Conservation (phyloP, 2,888 invertebrate species). For the Ophion costatus region DNA sequence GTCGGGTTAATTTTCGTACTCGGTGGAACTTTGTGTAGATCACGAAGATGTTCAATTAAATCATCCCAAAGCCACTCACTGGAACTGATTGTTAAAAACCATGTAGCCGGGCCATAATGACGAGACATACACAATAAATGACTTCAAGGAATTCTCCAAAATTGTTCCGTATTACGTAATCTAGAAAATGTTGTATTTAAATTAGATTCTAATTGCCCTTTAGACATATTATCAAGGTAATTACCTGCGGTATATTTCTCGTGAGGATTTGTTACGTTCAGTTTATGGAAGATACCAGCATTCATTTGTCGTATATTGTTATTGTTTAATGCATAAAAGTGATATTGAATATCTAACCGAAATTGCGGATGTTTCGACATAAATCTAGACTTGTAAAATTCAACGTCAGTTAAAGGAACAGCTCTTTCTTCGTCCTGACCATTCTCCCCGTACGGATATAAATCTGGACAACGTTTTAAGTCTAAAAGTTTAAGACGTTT, state of each 20-base stretch:
- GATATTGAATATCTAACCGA: no score
- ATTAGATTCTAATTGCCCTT: slow-evolving; percentile 65
- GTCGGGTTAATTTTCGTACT: slow-evolving; percentile 50
- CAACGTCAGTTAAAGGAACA: no score
- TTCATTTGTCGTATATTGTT: slow-evolving; percentile 69
- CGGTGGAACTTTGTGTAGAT: slow-evolving; percentile 68
- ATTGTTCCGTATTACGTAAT: slow-evolving; percentile 58
- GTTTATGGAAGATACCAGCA: slow-evolving; percentile 67
- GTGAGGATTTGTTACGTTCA: slow-evolving; percentile 56
- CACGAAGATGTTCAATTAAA: slow-evolving; percentile 69
- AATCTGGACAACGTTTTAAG: no score
- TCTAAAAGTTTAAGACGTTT: no score
- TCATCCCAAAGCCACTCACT: slow-evolving; percentile 72
- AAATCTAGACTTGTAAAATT: no score
- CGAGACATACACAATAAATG: slow-evolving; percentile 68
- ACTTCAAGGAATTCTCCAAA: slow-evolving; percentile 66
- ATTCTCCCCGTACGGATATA: no score
- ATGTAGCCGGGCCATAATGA: slow-evolving; percentile 71
- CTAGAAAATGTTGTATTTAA: slow-evolving; percentile 63
- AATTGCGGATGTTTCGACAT: no score
- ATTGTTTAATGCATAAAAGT: slow-evolving; percentile 69
- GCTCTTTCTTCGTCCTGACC: no score
- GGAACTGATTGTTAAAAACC: slow-evolving; percentile 67
- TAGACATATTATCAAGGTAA: slow-evolving; percentile 61
- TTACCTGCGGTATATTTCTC: slow-evolving; percentile 58